Evolutionary conservation across 1,140 invertebrate genomes (phyloP), one percentile per base, ranked within the genome.

Genomic region (Teleogryllus occipitalis): DNA sequence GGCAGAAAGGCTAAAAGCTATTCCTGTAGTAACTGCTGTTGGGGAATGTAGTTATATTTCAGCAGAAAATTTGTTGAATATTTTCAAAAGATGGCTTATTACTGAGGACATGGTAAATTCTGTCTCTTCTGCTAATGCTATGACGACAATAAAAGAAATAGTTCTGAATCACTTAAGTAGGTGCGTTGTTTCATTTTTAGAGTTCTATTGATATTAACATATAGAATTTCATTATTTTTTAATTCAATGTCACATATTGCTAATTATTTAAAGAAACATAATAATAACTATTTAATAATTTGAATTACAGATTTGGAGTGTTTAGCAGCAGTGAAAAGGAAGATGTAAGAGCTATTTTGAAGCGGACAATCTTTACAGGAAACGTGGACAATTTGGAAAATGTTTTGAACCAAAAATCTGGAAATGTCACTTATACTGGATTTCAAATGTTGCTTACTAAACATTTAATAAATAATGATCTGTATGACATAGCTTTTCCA

Each of bases 51-150:
- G 2, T n/a, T 47, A 54, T 21, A 21, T 14, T 6, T 8, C 46
- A n/a, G 47, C 47, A 48, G 47, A 77, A 15, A 18, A 8, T 5
- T 21, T 48, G 76, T 48, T 77, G 48, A 21, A 74, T 27, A 47
- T 54, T 14, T 77, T 80, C 46, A 22, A 47, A 14, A 21, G 10
- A 8, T 80, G 79, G 79, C 14, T 48, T 10, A 22, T 80, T 47
- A 80, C 79, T 65, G 27, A 77, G 76, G n/a, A 39, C 21, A 80
- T 80, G 79, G 46, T 80, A 8, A 47, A 80, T 74, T 46, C 7
- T 65, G 46, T 77, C 14, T 7, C 21, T 8, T 76, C 48, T 73
- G 21, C 48, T 8, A 27, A 39, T 46, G 21, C n/a, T 73, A 77
- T 77, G 47, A 21, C 39, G 4, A 77, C 27, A 21, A 80, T 54